A percentile compares a stretch with the other conserved stretches of the same genome.
Evolutionary conservation across 2,888 invertebrate species (phyloP).

Genomic region (Apamea anceps): DNA sequence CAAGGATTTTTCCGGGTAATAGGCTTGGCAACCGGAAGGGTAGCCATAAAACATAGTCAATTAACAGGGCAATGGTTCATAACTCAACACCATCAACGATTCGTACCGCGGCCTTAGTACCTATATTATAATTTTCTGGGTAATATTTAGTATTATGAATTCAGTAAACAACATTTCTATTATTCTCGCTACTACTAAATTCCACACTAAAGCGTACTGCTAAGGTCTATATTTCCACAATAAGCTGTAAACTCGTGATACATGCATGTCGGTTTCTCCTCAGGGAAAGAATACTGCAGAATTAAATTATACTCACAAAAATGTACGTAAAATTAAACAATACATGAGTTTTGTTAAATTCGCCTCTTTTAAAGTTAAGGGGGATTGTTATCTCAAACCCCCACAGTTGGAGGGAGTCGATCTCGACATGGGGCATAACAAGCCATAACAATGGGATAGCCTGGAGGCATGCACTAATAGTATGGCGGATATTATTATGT

Average conservation of each 20-base stretch:
- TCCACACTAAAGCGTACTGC: not conserved
- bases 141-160: not conserved
- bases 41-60: not conserved
- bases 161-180: not conserved
- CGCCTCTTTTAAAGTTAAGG: constrained; percentile 13
- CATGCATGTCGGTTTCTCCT: not conserved
- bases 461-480: constrained; percentile 20
- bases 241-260: not conserved
- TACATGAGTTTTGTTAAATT: constrained; percentile 17
- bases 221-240: not conserved
- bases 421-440: constrained; percentile 29
- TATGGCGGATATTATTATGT: constrained; percentile 3
- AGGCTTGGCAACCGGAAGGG: not conserved
- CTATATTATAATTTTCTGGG: not conserved
- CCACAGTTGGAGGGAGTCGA: not conserved
- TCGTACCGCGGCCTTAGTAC: too few relatives aligned
- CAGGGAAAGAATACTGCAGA: constrained; percentile 16
- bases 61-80: too few relatives aligned
- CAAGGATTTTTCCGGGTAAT: not conserved
- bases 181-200: not conserved
- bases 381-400: constrained; percentile 39
- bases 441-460: constrained; percentile 29
- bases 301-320: constrained; percentile 46
- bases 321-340: constrained; percentile 20
- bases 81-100: too few relatives aligned